Base-by-base conservation (phyloP, 2,113 vertebrate genomes). In the Paradoxurus hermaphroditus region DNA sequence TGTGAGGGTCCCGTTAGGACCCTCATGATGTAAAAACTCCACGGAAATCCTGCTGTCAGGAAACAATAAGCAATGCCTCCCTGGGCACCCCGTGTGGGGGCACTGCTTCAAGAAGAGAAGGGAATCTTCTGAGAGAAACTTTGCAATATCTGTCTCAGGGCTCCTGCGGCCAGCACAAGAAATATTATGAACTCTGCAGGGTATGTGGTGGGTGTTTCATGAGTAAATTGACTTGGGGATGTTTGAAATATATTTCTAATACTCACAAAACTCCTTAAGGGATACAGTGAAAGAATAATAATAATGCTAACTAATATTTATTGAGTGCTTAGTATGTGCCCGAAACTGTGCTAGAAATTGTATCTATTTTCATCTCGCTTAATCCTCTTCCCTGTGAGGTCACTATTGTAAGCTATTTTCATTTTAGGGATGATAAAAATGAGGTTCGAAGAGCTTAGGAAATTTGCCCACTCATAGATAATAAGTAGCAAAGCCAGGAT, bases 181-280 rank as follows among this genome's bases (percentile, higher is more conserved):
- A 91, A 82, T 11, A 46, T 3, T 27, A 46, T 56, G 25, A 82
- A 82, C 16, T 56, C 92, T 34, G 23, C 4, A 77, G 83, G 65
- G 41, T 36, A 13, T 53, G 13, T 39, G 16, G 0, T 59, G 7
- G n/a, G 46, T 72, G 39, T 75, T 67, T 46, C 29, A 1, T 11
- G 31, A 68, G 44, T 53, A 72, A 86, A 78, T 53, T 72, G 93
- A 87, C 51, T 78, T 83, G 13, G 16, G 27, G 65, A 75, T 41
- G 21, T 56, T 94, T 72, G 41, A 95, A 73, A 91, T 89, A 11
- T 41, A 83, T 90, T 67, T 95, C 78, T 86, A 89, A 95, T 82
- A 77, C 65, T 83, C 49, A 23, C n/a, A 93, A 75, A 75, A 23
- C 65, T 97, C 41, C 88, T 89, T 62, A 82, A 41, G 75, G 62